Conservation (phyloP, 2,797 vertebrate species). For the Danionella dracula region DNA sequence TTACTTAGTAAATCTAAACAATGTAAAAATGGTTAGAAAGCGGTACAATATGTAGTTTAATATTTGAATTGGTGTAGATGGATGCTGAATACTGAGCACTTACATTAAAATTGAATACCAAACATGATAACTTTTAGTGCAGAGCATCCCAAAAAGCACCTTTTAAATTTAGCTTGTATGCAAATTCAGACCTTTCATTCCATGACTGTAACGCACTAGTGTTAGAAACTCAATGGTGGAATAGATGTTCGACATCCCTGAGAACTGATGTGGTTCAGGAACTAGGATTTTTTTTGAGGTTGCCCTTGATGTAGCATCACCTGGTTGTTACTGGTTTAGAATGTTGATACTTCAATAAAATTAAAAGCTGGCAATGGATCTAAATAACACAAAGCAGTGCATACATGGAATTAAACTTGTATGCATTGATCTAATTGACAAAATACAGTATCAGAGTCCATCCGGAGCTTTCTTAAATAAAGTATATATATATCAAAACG, state of each 20-base stretch:
- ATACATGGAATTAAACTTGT: constrained; percentile 64
- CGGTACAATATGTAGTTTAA: too few relatives aligned
- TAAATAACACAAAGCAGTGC: constrained; percentile 52
- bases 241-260: constrained; percentile 41
- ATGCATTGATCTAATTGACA: constrained; percentile 74
- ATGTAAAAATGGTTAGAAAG: too few relatives aligned
- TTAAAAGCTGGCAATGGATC: constrained; percentile 65
- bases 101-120: too few relatives aligned
- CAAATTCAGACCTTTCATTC: constrained; percentile 16
- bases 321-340: too few relatives aligned
- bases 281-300: too few relatives aligned
- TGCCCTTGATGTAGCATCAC: too few relatives aligned
- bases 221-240: background rate
- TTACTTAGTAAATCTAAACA: too few relatives aligned
- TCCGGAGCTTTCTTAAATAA: constrained; percentile 74
- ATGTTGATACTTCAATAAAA: constrained; percentile 53
- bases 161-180: background rate
- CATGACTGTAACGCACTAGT: constrained; percentile 19
- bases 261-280: constrained; percentile 46
- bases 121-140: too few relatives aligned
- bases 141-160: too few relatives aligned
- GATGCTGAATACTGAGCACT: background rate
- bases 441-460: constrained; percentile 75
- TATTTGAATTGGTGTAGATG: too few relatives aligned
- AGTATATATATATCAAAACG: constrained; percentile 85